phyloP scores from a whole-genome alignment of 1,140 invertebrate species.

The Rhyzopertha dominica region DNA sequence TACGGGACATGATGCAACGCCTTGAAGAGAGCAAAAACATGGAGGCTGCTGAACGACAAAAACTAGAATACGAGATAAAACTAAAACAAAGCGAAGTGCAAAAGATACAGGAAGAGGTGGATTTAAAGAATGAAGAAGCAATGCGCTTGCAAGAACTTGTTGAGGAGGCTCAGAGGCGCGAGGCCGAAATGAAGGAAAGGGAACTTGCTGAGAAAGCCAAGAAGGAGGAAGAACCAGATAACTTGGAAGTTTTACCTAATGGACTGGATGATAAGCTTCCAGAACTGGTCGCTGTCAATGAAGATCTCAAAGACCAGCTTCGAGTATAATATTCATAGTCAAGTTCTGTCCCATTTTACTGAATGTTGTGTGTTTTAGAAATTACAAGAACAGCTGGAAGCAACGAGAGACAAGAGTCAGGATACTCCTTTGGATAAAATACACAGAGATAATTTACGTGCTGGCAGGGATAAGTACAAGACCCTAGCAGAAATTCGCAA shows the following conservation, averaged over 20 bases:
- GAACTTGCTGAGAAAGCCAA: slow-evolving; percentile 17
- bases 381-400: slow-evolving; percentile 29
- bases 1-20: slow-evolving; percentile 84
- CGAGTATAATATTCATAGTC: slow-evolving; percentile 23
- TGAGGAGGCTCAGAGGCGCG: slow-evolving; percentile 34
- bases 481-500: slow-evolving; percentile 40
- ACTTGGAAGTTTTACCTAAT: slow-evolving; percentile 35
- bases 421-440: slow-evolving; percentile 40
- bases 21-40: slow-evolving; percentile 81
- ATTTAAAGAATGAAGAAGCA: slow-evolving; percentile 84
- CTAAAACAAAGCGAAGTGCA: slow-evolving; percentile 83
- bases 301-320: slow-evolving; percentile 35
- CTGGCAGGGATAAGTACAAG: slow-evolving; percentile 41
- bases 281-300: slow-evolving; percentile 34
- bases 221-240: slow-evolving; percentile 27
- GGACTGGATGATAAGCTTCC: slow-evolving; percentile 33
- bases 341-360: slow-evolving; percentile 1
- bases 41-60: slow-evolving; percentile 82
- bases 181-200: slow-evolving; percentile 18
- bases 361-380: slow-evolving; percentile 16
- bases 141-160: slow-evolving; percentile 74
- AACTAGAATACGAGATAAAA: slow-evolving; percentile 85
- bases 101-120: slow-evolving; percentile 80
- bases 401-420: slow-evolving; percentile 28
- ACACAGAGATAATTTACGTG: slow-evolving; percentile 39